phyloP scores from a whole-genome alignment of 2,797 vertebrate species.

The Sarcophilus harrisii region DNA sequence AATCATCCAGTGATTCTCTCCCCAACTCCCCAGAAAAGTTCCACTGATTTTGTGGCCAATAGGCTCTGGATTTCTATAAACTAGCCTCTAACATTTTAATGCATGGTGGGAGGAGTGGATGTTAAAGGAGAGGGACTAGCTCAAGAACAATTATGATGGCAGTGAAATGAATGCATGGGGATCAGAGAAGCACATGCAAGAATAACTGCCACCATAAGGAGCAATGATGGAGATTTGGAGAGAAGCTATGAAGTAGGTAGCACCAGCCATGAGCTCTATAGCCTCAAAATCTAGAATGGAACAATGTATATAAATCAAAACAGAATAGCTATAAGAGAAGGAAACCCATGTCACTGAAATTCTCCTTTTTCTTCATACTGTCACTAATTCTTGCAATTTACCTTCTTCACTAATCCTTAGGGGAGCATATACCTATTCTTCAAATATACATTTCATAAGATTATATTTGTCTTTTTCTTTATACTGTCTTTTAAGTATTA shows the following conservation, averaged over 20 bases:
- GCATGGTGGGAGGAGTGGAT: background rate
- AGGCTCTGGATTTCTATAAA: background rate
- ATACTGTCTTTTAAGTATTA: background rate
- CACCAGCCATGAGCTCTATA: background rate
- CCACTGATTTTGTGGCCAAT: background rate
- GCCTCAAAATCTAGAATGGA: background rate
- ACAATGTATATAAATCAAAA: background rate
- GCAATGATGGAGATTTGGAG: background rate
- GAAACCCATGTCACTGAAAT: background rate
- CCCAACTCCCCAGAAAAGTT: background rate
- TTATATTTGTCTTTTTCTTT: background rate
- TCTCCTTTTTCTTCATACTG: background rate
- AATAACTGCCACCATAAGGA: background rate
- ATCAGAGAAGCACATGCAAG: background rate
- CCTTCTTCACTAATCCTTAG: background rate
- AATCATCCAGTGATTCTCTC: background rate
- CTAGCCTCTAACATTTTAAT: background rate
- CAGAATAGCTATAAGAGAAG: background rate
- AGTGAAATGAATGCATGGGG: background rate
- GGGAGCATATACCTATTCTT: background rate
- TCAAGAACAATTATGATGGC: background rate
- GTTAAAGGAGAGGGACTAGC: background rate
- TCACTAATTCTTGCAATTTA: background rate
- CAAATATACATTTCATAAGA: background rate
- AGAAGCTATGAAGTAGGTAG: background rate